Evolutionary conservation across 2,888 invertebrate species (phyloP).

Genomic region (Lissonota sp.): DNA sequence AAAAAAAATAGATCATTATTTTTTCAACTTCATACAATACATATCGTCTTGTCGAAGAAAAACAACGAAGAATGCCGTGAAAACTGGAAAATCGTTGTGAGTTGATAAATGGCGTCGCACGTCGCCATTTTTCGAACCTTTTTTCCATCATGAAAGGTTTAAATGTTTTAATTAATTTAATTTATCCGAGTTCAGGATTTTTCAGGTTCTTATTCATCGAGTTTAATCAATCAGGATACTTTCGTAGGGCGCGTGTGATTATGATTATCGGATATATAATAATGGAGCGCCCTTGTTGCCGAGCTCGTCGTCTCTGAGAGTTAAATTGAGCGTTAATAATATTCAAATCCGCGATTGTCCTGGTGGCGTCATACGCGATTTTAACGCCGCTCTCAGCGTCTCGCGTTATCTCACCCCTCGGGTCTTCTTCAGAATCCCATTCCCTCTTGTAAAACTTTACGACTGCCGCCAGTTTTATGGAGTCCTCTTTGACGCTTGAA

Average conservation of each 20-base stretch:
- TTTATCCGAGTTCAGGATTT: no score
- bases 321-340: constrained; percentile 81
- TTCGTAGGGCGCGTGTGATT: no score
- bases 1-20: constrained; percentile 57
- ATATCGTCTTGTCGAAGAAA: neutral
- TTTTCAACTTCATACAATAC: constrained; percentile 55
- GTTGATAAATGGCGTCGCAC: no score
- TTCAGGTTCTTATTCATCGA: no score
- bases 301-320: constrained; percentile 71
- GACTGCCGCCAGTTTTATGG: constrained; percentile 1
- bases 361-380: constrained; percentile 61
- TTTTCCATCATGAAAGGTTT: no score
- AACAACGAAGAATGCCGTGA: neutral
- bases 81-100: no score
- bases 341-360: constrained; percentile 72
- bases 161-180: no score
- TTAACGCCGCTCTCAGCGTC: constrained; percentile 68
- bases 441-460: constrained; percentile 37
- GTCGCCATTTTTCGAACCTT: no score
- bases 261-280: neutral
- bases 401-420: neutral
- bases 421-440: constrained; percentile 34
- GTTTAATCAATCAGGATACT: no score
- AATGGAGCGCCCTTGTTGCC: neutral
- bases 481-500: constrained; percentile 30